Evolutionary conservation across 37 sponge, comb jelly and placozoan species (phyloP), one percentile per base, ranked within the genome.

Genomic region (Diacarnus erythraeanus): DNA sequence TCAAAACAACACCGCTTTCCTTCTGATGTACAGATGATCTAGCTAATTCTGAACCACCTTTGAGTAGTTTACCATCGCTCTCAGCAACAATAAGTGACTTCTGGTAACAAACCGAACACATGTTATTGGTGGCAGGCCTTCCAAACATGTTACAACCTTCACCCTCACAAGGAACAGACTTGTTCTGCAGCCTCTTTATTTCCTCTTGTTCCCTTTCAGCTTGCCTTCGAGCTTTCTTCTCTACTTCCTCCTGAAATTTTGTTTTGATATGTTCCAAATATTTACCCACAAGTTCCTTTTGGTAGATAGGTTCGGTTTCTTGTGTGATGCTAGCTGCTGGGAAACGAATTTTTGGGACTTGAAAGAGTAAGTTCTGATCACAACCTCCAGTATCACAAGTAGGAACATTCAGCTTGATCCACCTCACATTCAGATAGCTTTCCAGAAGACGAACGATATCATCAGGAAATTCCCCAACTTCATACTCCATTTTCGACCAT

Each of bases 41-140:
- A n/a, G n/a, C n/a, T n/a, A n/a, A n/a, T n/a, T n/a, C n/a, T n/a
- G n/a, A n/a, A n/a, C 37, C 23, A 42, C 10, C 30, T 9, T 56
- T 31, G 60, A 60, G 23, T 63, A n/a, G 21, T 38, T 64, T 58
- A 2, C 40, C 31, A 17, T 3, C 37, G 17, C 60, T 21, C 56
- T 47, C 26, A 35, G 47, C 21, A 8, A 30, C 37, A 42, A 12
- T 36, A 12, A 60, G 64, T n/a, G 20, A 27, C 23, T 74, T 74
- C 25, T 75, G 60, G 69, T 81, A 90, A 36, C 92, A 91, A 71
- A 77, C 35, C 0, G 92, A 92, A 59, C 88, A 92, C 38, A 92
- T 80, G 64, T 54, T 59, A 36, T 80, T 61, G 9, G 88, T 87
- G 1, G 71, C 84, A 18, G 64, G 27, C 23, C 66, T 77, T 20